Evolutionary conservation across 2,888 invertebrate genomes (phyloP).

Genomic region (Drosophila pseudotakahashii): DNA sequence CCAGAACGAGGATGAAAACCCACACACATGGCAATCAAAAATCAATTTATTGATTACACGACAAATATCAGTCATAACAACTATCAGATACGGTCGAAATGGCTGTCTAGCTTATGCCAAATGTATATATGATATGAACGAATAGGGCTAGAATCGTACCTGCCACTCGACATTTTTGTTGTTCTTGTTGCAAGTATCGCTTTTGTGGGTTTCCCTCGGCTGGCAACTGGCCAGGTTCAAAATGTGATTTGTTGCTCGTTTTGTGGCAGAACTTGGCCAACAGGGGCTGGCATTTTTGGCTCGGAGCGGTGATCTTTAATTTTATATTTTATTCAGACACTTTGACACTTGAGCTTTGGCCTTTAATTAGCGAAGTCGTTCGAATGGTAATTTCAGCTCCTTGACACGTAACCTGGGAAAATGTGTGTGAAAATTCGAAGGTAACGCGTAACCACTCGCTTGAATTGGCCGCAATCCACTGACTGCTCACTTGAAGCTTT

Average conservation of each 20-base stretch:
- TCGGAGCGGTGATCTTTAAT: conserved; percentile 12
- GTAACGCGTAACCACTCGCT: conserved; percentile 44
- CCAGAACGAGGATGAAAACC: conserved; percentile 30
- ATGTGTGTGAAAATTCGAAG: conserved; percentile 2
- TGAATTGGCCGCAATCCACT: conserved; percentile 70
- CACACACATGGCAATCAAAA: conserved; percentile 71
- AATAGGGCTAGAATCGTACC: conserved; percentile 54
- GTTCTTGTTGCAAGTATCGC: conserved; percentile 7
- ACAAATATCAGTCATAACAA: conserved; percentile 64
- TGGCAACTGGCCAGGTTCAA: conserved; percentile 44
- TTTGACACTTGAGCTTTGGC: conserved; percentile 42
- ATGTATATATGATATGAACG: conserved; percentile 21
- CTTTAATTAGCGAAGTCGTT: conserved; percentile 61
- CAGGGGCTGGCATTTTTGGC: conserved; percentile 22
- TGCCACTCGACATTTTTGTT: conserved; percentile 71
- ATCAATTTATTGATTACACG: conserved; percentile 79
- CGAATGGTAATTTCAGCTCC: conserved; percentile 7
- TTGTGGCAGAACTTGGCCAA: conserved; percentile 19
- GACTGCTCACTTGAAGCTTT: conserved; percentile 75
- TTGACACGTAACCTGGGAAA: conserved; percentile 46
- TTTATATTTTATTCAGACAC: conserved; percentile 2
- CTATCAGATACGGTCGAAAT: conserved; percentile 25
- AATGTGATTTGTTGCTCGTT: conserved; percentile 8
- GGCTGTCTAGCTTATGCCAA: background rate
- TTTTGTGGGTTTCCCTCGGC: conserved; percentile 8